Base-by-base conservation (phyloP, 2,888 invertebrate genomes). In the Philopedon plagiatum region DNA sequence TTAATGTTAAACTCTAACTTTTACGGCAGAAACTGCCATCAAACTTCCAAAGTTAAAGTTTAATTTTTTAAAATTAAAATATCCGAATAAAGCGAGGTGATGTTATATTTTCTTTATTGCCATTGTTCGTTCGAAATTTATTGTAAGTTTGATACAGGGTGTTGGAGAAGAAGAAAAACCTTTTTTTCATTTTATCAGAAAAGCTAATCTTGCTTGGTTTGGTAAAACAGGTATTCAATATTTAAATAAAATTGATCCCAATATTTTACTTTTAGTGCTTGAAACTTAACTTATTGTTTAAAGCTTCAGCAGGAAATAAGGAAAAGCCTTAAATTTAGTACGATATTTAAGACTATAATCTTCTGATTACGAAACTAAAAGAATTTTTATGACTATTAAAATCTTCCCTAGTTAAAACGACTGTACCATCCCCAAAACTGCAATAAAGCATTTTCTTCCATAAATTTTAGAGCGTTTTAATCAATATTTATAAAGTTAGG, bases 401-500 rank as follows among this genome's bases (percentile, higher is more conserved):
- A 66, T 58, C 13, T 58, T 8, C 13, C 37, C 32, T 23, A 68
- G n/a, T n/a, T n/a, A n/a, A n/a, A 64, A 71, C 49, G 60, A 60
- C 34, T 61, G 13, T 67, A 58, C 39, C 39, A 62, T 18, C 29
- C 67, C 58, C 57, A 54, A 44, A 73, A 54, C 61, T 66, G 71
- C 26, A 57, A 72, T 72, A 70, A 73, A 73, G 69, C 65, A 73
- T 61, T 73, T 73, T 46, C 69, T 41, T 44, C 37, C 69, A 61
- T 73, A 56, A 73, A 73, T 73, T 71, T 58, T 65, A 5, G 51
- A 74, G 70, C 32, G 62, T 68, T 68, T 68, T 71, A 68, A 71
- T 71, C 71, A 74, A 74, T 74, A 71, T 74, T 74, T 68, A 74
- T 74, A 71, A 74, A 74, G 68, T 63, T 73, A 77, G 76, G 77